A percentile compares a stretch with the other conserved stretches of the same genome.
phyloP scores from a whole-genome alignment of 1,140 invertebrate genomes.

The Hycleus cichorii region DNA sequence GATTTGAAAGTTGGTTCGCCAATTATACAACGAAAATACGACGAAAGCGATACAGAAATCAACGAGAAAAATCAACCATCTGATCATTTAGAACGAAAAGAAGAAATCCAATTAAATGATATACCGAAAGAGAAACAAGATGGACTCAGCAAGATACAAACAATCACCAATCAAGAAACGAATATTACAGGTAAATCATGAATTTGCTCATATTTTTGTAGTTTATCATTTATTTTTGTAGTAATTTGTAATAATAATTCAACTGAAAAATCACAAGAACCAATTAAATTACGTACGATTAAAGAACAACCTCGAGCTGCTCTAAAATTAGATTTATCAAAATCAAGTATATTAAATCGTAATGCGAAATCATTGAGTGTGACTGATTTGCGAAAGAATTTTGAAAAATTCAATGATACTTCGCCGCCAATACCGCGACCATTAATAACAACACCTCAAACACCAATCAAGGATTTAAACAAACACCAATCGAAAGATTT shows the following conservation, averaged over 20 bases:
- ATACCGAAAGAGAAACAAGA: background rate
- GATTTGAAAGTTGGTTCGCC: constrained; percentile 60
- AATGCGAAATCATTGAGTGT: constrained; percentile 41
- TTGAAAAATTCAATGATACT: constrained; percentile 47
- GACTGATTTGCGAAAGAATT: constrained; percentile 54
- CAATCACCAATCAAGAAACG: too few relatives aligned
- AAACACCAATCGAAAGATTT: background rate
- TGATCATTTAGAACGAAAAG: background rate
- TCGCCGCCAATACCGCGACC: constrained; percentile 38
- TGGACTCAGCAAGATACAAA: too few relatives aligned
- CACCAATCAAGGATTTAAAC: background rate
- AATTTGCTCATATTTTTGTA: too few relatives aligned
- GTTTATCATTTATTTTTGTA: too few relatives aligned
- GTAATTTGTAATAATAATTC: too few relatives aligned
- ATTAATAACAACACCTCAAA: constrained; percentile 13
- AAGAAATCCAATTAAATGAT: background rate
- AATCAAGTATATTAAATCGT: background rate
- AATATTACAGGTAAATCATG: too few relatives aligned
- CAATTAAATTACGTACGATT: too few relatives aligned
- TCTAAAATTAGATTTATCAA: too few relatives aligned
- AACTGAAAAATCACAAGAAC: too few relatives aligned
- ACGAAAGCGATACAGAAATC: constrained; percentile 35
- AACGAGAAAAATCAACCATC: background rate
- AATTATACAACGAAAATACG: constrained; percentile 58
- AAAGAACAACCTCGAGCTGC: too few relatives aligned